A percentile compares a stretch with the other conserved stretches of the same genome.
Conservation (phyloP, 30 jellyfish, hydroid and myxozoan genomes). For the Turritopsis rubra region DNA sequence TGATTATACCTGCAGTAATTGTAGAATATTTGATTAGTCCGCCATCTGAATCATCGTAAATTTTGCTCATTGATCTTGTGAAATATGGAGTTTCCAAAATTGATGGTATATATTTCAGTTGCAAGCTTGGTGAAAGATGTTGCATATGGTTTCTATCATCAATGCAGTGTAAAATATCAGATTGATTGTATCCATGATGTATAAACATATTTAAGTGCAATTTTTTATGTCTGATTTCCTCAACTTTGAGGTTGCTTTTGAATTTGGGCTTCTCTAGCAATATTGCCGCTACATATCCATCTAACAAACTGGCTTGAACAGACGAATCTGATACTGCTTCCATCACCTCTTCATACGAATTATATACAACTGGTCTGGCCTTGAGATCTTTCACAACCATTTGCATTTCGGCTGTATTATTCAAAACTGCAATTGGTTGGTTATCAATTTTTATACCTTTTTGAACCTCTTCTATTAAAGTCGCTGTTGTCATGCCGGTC, state of each 20-base stretch:
- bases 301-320: background rate
- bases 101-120: background rate
- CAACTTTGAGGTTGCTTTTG: background rate
- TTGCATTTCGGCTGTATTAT: background rate
- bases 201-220: background rate
- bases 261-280: background rate
- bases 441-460: background rate
- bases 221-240: background rate
- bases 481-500: constrained; percentile 9
- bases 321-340: background rate
- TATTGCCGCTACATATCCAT: constrained; percentile 2
- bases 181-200: background rate
- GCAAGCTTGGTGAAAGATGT: background rate
- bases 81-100: background rate
- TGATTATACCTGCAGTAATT: background rate
- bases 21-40: background rate
- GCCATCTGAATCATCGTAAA: constrained; percentile 1
- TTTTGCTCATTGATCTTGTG: background rate
- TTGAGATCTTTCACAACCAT: constrained; percentile 5
- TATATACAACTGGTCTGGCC: background rate
- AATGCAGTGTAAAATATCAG: background rate
- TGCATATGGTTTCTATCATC: background rate
- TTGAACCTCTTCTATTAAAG: background rate
- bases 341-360: background rate
- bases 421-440: background rate